phyloP scores from a whole-genome alignment of 2,888 invertebrate genomes.

The Heliconius cydno region DNA sequence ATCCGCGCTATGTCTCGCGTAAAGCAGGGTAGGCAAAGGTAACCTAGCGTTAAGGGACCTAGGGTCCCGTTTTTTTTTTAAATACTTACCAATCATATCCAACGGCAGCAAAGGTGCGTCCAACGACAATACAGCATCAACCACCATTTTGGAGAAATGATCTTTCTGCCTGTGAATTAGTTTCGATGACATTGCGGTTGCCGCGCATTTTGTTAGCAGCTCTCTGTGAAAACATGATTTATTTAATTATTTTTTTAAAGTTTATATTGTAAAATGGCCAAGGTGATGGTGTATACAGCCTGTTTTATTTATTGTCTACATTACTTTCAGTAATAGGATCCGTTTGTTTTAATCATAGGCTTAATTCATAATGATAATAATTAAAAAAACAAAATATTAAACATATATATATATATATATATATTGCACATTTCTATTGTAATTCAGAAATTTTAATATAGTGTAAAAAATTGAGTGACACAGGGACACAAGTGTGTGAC shows the following conservation, averaged over 20 bases:
- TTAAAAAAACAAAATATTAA: neutral
- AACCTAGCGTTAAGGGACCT: neutral
- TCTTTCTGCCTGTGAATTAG: conserved; percentile 97
- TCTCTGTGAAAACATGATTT: conserved; percentile 57
- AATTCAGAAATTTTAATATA: too few species aligned
- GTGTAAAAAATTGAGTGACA: too few species aligned
- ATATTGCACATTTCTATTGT: too few species aligned
- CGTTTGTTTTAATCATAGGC: conserved; percentile 51
- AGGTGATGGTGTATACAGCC: neutral
- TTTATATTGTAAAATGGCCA: neutral
- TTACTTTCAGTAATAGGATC: conserved; percentile 52
- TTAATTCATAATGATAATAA: neutral
- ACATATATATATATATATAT: neutral
- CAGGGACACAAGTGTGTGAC: too few species aligned
- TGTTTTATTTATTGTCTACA: conserved; percentile 39
- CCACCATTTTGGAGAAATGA: conserved; percentile 98
- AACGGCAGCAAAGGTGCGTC: conserved; percentile 93
- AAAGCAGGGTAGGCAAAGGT: neutral
- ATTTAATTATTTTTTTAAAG: neutral
- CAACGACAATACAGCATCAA: conserved; percentile 96
- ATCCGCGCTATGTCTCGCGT: too few species aligned
- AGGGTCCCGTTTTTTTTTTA: neutral
- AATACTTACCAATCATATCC: conserved; percentile 94
- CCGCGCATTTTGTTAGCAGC: conserved; percentile 94
- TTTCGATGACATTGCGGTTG: conserved; percentile 98